These are phyloP conservation scores for Astatotilapia flaviijosephi DNA, from an alignment of 2,113 vertebrate species.

Conservation along the genomic window DNA sequence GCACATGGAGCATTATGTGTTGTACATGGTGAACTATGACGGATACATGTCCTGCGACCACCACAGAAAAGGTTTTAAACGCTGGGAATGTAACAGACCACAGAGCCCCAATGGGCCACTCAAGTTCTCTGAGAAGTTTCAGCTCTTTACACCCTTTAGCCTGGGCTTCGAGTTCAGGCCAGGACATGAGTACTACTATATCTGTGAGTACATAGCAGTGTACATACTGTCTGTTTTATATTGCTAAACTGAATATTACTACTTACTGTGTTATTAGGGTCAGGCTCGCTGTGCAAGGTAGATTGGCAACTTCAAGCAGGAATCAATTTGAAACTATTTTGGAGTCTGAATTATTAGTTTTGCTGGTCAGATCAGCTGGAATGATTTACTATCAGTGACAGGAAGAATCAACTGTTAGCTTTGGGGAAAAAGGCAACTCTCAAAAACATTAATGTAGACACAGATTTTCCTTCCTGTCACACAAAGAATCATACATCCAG, in stretches of 20 bases:
- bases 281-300: background rate
- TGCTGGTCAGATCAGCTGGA: background rate
- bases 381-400: background rate
- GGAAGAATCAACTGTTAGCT: background rate
- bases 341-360: background rate
- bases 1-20: constrained; percentile 84
- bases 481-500: background rate
- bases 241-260: background rate
- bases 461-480: background rate
- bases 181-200: constrained; percentile 92
- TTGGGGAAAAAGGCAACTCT: background rate
- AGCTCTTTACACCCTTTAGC: constrained; percentile 96
- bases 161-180: constrained; percentile 95
- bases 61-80: constrained; percentile 87
- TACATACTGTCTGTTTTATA: background rate
- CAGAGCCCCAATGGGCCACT: constrained; percentile 83
- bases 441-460: background rate
- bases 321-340: background rate
- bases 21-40: constrained; percentile 95
- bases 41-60: constrained; percentile 87
- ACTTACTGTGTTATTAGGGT: background rate
- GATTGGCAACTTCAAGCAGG: too few species aligned
- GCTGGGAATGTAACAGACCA: constrained; percentile 94
- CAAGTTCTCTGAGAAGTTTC: constrained; percentile 97
- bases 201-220: constrained; percentile 78